Base-by-base conservation (phyloP, 2,888 invertebrate genomes). In the Standfussiana lucernea region DNA sequence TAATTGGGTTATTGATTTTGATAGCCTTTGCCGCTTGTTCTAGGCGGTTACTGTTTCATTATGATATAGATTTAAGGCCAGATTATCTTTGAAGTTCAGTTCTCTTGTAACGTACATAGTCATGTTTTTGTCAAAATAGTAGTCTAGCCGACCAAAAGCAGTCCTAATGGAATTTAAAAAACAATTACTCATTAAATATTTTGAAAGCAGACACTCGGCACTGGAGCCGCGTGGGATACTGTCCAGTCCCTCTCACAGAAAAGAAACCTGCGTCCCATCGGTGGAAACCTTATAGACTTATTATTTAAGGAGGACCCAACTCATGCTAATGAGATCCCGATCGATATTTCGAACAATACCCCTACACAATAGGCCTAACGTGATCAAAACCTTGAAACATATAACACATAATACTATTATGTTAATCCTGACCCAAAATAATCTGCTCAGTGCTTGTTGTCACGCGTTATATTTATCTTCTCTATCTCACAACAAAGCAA, bases 1-100 rank as follows among this genome's bases (percentile, higher is more conserved):
- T 76, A 88, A 83, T 82, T 83, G 73, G 72, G 24, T 61, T 77
- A 88, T 86, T 77, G 65, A 76, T 79, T 79, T 62, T 56, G 35
- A 45, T 47, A 40, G 15, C 65, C 56, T 77, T 79, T 75, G 73
- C 69, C 42, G 67, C 24, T 69, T 18, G 24, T 35, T 71, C 40
- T 67, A 32, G 56, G 15, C 1, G 18, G 47, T 37, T 50, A 75
- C 50, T 18, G 50, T 45, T 81, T 62, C 32, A 53, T 13, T 10
- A n/a, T 50, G 18, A 4, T 21, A 40, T 37, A 45, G 64, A n/a
- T 64, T 50, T 45, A 21, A 59, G 32, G 37, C 6, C 24, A 45
- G 5, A 45, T 61, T 47, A 56, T 66, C 40, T 71, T 83, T 71
- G 61, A 71, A 83, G 59, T 59, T 83, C 15, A n/a, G n/a, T n/a